Conservation (phyloP, 2,797 vertebrate genomes). For the Heteromormyrus szaboi region DNA sequence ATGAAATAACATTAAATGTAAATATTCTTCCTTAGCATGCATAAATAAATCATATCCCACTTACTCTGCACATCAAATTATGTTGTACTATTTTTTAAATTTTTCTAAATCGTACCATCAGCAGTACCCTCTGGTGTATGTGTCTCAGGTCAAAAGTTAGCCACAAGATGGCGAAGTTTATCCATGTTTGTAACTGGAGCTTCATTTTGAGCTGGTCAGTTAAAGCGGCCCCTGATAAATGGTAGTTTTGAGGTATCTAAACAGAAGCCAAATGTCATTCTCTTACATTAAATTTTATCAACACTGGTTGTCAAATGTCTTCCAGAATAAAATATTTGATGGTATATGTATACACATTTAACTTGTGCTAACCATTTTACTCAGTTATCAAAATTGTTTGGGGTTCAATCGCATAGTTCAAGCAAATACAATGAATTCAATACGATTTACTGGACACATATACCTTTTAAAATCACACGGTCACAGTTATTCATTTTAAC, state of each 20-base stretch:
- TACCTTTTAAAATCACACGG: background rate
- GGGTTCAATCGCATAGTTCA: background rate
- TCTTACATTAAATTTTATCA: background rate
- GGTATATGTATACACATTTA: background rate
- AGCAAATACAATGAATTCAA: background rate
- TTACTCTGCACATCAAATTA: background rate
- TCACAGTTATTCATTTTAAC: background rate
- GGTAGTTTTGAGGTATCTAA: background rate
- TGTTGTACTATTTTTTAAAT: background rate
- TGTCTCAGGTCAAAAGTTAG: background rate
- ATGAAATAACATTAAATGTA: background rate
- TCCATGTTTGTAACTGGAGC: background rate
- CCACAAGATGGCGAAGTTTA: slow-evolving; percentile 13
- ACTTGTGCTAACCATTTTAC: background rate
- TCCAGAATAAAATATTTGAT: background rate
- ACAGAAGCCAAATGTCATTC: background rate
- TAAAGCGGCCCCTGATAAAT: background rate
- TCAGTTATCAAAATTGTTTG: background rate
- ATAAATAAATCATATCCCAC: background rate
- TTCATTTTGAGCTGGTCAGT: background rate
- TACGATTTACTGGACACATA: background rate
- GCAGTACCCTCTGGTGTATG: background rate
- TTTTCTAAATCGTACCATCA: background rate
- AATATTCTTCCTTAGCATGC: background rate
- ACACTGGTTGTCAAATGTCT: background rate